phyloP scores from a whole-genome alignment of 2,113 vertebrate genomes.

The Platysternon megacephalum region DNA sequence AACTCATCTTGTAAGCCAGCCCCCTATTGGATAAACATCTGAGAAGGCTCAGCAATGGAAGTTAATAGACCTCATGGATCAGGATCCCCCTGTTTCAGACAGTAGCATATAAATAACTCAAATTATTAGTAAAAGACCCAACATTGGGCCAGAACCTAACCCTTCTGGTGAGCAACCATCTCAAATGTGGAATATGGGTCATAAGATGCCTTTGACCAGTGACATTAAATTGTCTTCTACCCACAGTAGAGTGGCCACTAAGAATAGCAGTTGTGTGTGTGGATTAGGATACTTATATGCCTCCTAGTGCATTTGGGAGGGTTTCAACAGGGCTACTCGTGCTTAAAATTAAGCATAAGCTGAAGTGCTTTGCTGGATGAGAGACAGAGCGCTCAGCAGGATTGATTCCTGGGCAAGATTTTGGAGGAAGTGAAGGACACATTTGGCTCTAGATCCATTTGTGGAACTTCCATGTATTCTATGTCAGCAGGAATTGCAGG shows the following conservation, averaged over 20 bases:
- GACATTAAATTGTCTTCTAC: not conserved
- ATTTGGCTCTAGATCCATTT: not conserved
- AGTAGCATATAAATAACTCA: constrained; percentile 24
- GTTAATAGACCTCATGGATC: constrained; percentile 59
- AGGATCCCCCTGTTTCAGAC: constrained; percentile 61
- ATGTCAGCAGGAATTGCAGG: not conserved
- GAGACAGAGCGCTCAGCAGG: not conserved
- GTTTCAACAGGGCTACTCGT: not conserved
- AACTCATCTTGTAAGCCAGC: constrained; percentile 34
- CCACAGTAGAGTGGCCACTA: not conserved
- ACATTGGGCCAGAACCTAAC: not conserved
- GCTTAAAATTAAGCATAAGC: not conserved
- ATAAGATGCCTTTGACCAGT: not conserved
- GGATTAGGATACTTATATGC: not conserved
- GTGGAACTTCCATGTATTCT: not conserved
- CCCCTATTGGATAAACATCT: constrained; percentile 38
- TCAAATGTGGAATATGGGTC: not conserved
- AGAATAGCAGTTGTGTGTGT: not conserved
- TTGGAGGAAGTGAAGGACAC: not conserved
- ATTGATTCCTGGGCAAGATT: not conserved
- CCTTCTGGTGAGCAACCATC: not conserved
- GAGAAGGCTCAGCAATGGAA: constrained; percentile 47
- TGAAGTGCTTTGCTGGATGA: not conserved
- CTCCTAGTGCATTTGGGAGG: not conserved
- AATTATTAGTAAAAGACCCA: not conserved